Conservation (phyloP, 2,888 invertebrate species). For the Deroplatys truncata region DNA sequence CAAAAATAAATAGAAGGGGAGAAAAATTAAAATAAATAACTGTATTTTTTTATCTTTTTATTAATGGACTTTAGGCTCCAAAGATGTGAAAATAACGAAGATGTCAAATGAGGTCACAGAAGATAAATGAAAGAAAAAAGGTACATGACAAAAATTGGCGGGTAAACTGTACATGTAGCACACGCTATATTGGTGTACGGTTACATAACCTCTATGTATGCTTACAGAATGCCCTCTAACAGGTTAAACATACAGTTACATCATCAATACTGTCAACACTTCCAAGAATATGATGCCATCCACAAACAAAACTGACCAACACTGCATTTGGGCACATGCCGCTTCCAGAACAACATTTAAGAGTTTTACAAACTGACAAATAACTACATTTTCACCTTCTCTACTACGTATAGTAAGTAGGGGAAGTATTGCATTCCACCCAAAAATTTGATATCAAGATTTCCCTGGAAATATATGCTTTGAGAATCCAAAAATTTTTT, state of each 20-base stretch:
- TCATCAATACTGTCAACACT: neutral
- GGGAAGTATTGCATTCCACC: too few species aligned
- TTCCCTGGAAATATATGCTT: too few species aligned
- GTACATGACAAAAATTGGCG: neutral
- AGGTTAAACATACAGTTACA: neutral
- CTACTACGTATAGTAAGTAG: too few species aligned
- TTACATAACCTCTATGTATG: neutral
- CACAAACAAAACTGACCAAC: neutral
- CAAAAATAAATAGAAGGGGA: too few species aligned
- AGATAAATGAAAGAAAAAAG: neutral
- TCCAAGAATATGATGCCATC: neutral
- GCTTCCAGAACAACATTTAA: too few species aligned
- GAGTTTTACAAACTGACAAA: too few species aligned
- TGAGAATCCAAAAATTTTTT: too few species aligned
- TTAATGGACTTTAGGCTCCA: neutral
- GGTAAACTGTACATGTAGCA: neutral
- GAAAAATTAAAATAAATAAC: too few species aligned
- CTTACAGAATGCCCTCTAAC: neutral
- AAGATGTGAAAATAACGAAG: neutral
- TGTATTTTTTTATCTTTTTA: too few species aligned
- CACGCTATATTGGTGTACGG: neutral
- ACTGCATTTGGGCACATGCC: neutral
- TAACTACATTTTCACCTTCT: too few species aligned
- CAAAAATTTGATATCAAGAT: too few species aligned
- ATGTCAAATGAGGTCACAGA: neutral